Base-by-base conservation (phyloP, 2,797 vertebrate species). In the Fistularia commersonii region DNA sequence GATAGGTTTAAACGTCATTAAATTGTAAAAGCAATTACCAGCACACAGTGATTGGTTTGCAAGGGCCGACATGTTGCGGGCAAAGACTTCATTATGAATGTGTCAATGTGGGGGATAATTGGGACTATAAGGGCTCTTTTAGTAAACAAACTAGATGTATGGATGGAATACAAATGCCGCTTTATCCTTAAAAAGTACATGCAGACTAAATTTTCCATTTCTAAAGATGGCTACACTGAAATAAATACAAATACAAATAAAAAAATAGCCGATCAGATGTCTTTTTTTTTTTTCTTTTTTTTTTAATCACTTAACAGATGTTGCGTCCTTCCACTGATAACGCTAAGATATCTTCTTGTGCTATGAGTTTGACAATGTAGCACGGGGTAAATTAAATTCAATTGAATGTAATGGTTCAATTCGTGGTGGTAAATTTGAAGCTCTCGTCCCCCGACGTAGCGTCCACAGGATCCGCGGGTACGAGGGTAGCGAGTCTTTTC, bases 1-100 rank as follows among this genome's bases (percentile, higher is more conserved):
- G 66, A 65, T 48, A 72, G 74, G 79, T 88, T 87, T 85, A 85
- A 88, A 88, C 87, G 81, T 85, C 85, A 90, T 87, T 87, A 77
- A 85, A 79, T 58, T 80, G 77, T 81, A 82, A 83, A 90, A 82
- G 77, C 82, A 89, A 90, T 91, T 88, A 87, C 80, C 41, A 48
- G 76, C 75, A 66, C 53, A 71, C 48, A 60, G 79, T 68, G 69
- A 88, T 79, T 85, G 72, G 75, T 84, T 88, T 81, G 64, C 81
- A 63, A 79, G 61, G 60, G 56, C 55, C 43, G 50, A 35, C 64
- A 67, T 79, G 85, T 51, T 61, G 14, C 68, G 64, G 38, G 49
- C 69, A 58, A 72, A 71, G 70, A 63, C 67, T 76, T 79, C 42
- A 66, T 73, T 73, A 50, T 69, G 72, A 62, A 64, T 12, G 43